Base-by-base conservation (phyloP, 1,140 invertebrate genomes). In the Lethrus apterus region DNA sequence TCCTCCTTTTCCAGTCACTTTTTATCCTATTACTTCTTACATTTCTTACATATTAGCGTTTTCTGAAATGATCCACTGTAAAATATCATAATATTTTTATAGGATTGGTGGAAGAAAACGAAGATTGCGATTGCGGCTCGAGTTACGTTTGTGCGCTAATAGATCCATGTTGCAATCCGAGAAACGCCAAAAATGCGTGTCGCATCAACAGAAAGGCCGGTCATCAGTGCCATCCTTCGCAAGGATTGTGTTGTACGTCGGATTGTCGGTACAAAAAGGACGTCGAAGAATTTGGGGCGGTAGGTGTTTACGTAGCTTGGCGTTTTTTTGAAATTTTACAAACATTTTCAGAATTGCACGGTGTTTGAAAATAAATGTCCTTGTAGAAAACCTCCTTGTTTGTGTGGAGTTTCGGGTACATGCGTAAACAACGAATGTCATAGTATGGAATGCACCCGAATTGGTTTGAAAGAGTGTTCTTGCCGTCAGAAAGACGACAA, bases 211-310 rank as follows among this genome's bases (percentile, higher is more conserved):
- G 46, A 24, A 45, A 52, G 34, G 31, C 23, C 10, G 54, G 54
- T 13, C 69, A 66, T 40, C 18, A 52, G 20, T 73, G 71, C 46
- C 71, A 73, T 41, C 71, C 71, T 0, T 70, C 70, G 0, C 70
- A 73, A 45, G 70, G 70, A 0, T 50, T 67, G 2, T 72, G 70
- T 46, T 73, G 71, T 44, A 67, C 54, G 2, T 43, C 54, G 1
- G 51, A 63, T 1, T 72, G 70, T 41, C 56, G 61, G 29, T 66
- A 62, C 44, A 62, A n/a, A n/a, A n/a, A 63, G 0, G 58, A 68
- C 40, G 57, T 67, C 4, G 54, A 53, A n/a, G 46, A 52, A 0
- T 58, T 58, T 43, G 67, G 67, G 35, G 24, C 51, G 45, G 54
- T 53, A 48, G 45, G 30, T 48, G 11, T 10, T 21, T 15, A 4